Conservation (phyloP, 2,797 vertebrate species). For the Sarcoramphus papa region DNA sequence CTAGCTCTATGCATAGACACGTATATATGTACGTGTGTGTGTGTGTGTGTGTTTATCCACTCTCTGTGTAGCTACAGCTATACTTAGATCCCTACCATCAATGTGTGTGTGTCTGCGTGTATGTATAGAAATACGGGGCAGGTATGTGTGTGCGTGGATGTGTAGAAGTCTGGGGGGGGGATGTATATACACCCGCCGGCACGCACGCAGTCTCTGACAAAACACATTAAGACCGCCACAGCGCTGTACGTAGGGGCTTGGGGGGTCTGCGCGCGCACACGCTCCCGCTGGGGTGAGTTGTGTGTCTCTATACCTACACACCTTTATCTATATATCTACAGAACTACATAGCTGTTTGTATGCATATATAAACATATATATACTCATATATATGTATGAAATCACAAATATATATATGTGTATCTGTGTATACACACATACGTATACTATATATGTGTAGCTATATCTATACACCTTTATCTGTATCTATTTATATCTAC, state of each 20-base stretch:
- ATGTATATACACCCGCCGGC: too few relatives aligned
- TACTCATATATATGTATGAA: background rate
- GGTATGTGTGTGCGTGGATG: too few relatives aligned
- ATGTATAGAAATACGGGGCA: background rate
- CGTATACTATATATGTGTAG: background rate
- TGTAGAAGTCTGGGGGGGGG: too few relatives aligned
- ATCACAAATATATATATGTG: background rate
- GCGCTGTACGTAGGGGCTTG: too few relatives aligned
- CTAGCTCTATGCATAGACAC: background rate
- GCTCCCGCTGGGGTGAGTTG: too few relatives aligned
- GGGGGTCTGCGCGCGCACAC: background rate
- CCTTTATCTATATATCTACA: background rate
- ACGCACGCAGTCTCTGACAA: too few relatives aligned
- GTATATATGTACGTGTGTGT: background rate
- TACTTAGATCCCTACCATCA: background rate
- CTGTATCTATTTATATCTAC: background rate
- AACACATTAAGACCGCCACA: too few relatives aligned
- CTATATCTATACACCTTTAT: background rate
- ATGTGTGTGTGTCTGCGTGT: background rate
- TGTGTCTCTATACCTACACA: background rate
- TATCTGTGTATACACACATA: background rate
- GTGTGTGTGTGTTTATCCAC: background rate
- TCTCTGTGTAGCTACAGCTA: rapidly evolving
- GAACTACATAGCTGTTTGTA: background rate
- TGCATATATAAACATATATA: background rate